A percentile compares a stretch with the other conserved stretches of the same genome.
These are phyloP conservation scores for Notothenia rossii DNA, from an alignment of 2,113 vertebrate species.

Conservation along the genomic window DNA sequence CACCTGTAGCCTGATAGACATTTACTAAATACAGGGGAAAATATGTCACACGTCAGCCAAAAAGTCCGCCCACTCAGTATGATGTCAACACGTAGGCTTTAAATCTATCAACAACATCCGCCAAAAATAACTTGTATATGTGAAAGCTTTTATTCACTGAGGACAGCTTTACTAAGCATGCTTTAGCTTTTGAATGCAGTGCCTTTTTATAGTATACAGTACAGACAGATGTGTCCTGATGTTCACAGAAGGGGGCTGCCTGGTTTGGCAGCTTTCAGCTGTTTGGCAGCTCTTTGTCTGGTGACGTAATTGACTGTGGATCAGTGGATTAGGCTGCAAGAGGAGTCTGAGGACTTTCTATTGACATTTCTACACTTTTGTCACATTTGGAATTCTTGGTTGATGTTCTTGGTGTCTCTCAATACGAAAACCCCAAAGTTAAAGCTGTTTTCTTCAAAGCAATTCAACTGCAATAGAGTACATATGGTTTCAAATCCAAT, in stretches of 20 bases:
- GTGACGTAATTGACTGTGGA: slow-evolving; percentile 60
- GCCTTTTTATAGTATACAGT: slow-evolving; percentile 49
- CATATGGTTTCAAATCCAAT: not conserved
- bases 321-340: slow-evolving; percentile 40
- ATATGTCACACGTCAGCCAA: slow-evolving; percentile 1
- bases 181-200: slow-evolving; percentile 35
- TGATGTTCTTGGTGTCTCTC: no score
- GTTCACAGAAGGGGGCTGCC: slow-evolving; percentile 56
- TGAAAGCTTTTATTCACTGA: slow-evolving; percentile 43
- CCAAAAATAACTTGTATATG: slow-evolving; percentile 23
- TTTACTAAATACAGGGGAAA: slow-evolving; percentile 24
- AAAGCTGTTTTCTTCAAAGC: not conserved
- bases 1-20: slow-evolving; percentile 30
- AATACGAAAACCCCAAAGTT: not conserved
- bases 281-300: slow-evolving; percentile 48
- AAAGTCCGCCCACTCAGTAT: slow-evolving; percentile 44
- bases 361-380: not conserved
- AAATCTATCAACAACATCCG: slow-evolving; percentile 16
- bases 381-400: not conserved
- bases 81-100: slow-evolving; percentile 39
- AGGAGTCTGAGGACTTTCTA: slow-evolving; percentile 34
- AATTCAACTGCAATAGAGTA: not conserved
- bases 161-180: slow-evolving; percentile 18
- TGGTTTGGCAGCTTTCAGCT: slow-evolving; percentile 59
- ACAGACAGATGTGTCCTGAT: slow-evolving; percentile 61